Conservation (phyloP, 1,140 invertebrate species). For the Drosophila neocordata region DNA sequence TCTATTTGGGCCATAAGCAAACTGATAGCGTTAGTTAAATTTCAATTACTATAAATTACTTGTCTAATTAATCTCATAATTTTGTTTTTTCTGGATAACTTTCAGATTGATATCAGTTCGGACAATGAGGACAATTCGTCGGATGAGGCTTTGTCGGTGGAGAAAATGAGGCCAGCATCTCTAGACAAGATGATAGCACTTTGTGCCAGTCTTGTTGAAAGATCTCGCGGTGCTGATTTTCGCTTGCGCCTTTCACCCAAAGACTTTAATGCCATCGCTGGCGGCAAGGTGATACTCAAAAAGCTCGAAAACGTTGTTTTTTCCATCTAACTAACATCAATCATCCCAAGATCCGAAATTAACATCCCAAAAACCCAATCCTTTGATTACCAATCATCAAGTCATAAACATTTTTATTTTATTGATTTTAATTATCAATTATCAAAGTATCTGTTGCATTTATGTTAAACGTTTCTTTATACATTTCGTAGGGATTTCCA, state of each 20-base stretch:
- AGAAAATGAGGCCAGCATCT: slow-evolving; percentile 93
- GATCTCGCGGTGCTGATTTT: slow-evolving; percentile 90
- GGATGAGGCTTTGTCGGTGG: slow-evolving; percentile 83
- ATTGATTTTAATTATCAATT: slow-evolving; percentile 30
- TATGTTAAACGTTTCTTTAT: slow-evolving; percentile 54
- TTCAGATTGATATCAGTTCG: slow-evolving; percentile 86
- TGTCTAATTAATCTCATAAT: not conserved
- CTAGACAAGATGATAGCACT: slow-evolving; percentile 98
- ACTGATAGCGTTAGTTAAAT: slow-evolving; percentile 75
- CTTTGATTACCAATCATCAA: slow-evolving; percentile 12
- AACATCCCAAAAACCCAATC: slow-evolving; percentile 18
- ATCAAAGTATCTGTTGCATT: slow-evolving; percentile 21
- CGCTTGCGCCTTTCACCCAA: slow-evolving; percentile 89
- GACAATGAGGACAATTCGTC: slow-evolving; percentile 90
- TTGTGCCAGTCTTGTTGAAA: slow-evolving; percentile 93
- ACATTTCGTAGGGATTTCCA: slow-evolving; percentile 89
- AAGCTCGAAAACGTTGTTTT: slow-evolving; percentile 51
- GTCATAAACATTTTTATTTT: slow-evolving; percentile 29
- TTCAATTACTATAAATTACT: not conserved
- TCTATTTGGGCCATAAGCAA: slow-evolving; percentile 92
- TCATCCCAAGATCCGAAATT: slow-evolving; percentile 20
- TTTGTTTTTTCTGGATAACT: not conserved
- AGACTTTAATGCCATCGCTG: slow-evolving; percentile 92
- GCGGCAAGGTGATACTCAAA: slow-evolving; percentile 88
- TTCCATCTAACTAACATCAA: slow-evolving; percentile 33